A percentile compares a stretch with the other conserved stretches of the same genome.
These are phyloP conservation scores for Palythoa grandiflora DNA, from an alignment of 92 coral and sea anemone genomes.

Conservation along the genomic window DNA sequence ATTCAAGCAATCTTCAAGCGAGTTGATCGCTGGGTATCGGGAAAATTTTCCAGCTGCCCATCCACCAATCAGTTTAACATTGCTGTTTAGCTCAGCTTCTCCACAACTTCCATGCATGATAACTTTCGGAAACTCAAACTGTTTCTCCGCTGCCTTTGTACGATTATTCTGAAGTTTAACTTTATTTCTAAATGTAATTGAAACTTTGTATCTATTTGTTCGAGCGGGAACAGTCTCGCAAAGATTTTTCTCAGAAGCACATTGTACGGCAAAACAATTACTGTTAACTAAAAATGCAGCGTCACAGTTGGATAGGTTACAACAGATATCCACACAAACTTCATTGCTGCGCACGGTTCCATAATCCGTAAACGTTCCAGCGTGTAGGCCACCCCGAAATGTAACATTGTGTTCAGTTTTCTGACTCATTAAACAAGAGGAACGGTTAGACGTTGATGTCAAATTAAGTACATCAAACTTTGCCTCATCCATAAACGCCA, in stretches of 20 bases:
- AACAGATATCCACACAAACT: slow-evolving; percentile 76
- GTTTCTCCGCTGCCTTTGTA: slow-evolving; percentile 18
- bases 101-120: slow-evolving; percentile 69
- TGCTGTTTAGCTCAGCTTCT: slow-evolving; percentile 62
- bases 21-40: slow-evolving; percentile 69
- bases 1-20: slow-evolving; percentile 71
- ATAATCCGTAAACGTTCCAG: slow-evolving; percentile 83
- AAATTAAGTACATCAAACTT: slow-evolving; percentile 29
- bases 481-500: slow-evolving; percentile 66
- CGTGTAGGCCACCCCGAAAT: slow-evolving; percentile 83
- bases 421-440: not conserved
- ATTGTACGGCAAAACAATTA: slow-evolving; percentile 82
- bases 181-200: slow-evolving; percentile 23
- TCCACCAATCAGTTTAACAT: slow-evolving; percentile 90
- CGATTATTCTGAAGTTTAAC: not conserved
- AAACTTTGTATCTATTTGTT: slow-evolving; percentile 72
- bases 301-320: slow-evolving; percentile 72
- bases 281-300: slow-evolving; percentile 74
- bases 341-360: slow-evolving; percentile 60
- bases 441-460: slow-evolving; percentile 11
- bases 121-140: slow-evolving; percentile 29
- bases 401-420: slow-evolving; percentile 62
- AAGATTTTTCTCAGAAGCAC: slow-evolving; percentile 65
- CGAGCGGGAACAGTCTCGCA: slow-evolving; percentile 89
- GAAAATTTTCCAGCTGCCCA: slow-evolving; percentile 92